A percentile compares a stretch with the other conserved stretches of the same genome.
Evolutionary conservation across 2,113 vertebrate genomes (phyloP).

Genomic region (Mellivora capensis): DNA sequence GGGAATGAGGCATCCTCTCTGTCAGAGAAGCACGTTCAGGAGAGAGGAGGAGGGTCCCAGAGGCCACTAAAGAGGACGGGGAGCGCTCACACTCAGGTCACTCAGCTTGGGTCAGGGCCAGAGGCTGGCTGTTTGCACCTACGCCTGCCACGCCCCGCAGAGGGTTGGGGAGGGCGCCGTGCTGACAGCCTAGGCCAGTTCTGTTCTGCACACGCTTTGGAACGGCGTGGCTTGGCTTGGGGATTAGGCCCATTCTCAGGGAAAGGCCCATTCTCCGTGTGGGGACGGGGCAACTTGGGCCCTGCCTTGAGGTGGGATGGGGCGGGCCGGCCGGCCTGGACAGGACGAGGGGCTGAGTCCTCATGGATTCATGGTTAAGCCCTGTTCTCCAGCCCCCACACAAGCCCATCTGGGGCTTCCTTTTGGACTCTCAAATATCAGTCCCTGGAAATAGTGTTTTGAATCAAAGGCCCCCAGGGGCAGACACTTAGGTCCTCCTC

Average conservation of each 20-base stretch:
- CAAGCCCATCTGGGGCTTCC: neutral
- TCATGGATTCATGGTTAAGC: neutral
- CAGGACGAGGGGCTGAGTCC: neutral
- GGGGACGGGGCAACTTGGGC: neutral
- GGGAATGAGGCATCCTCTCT: neutral
- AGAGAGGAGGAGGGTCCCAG: neutral
- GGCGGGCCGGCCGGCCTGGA: neutral
- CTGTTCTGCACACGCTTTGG: neutral
- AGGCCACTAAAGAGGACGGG: too few relatives aligned
- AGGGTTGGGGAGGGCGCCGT: rapidly evolving
- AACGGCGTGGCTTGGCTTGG: neutral
- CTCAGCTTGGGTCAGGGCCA: neutral
- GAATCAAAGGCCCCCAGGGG: neutral
- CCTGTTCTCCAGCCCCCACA: neutral
- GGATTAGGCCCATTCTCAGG: neutral
- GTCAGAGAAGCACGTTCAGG: neutral
- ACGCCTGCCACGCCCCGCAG: rapidly evolving
- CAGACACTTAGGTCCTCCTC: neutral
- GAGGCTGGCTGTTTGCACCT: neutral
- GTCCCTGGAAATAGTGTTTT: neutral
- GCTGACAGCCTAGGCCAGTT: rapidly evolving
- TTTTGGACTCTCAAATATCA: neutral
- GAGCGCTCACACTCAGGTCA: neutral
- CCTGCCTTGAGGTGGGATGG: too few relatives aligned
- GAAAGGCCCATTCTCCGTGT: neutral